Conservation (phyloP, 2,888 invertebrate genomes). For the Dynastes hyllus region DNA sequence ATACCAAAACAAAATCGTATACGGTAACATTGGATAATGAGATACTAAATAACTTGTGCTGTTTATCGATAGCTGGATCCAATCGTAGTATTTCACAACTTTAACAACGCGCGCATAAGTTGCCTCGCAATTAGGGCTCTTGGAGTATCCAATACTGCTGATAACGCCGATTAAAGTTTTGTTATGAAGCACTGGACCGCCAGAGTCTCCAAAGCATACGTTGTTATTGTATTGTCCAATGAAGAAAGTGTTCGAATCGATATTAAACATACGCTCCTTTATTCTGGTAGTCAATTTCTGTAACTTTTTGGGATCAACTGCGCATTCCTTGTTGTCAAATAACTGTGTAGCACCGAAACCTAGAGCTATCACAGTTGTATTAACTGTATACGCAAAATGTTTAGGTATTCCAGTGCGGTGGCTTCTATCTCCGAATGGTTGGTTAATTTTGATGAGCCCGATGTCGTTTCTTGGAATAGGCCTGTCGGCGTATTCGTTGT, state of each 20-base stretch:
- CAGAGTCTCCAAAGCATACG: constrained; percentile 19
- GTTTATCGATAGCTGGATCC: constrained; percentile 4
- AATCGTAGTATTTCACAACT: not conserved
- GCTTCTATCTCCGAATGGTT: not conserved
- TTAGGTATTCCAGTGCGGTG: not conserved
- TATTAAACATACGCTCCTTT: not conserved
- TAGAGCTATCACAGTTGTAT: not conserved
- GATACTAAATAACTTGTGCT: not conserved
- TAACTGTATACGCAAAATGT: not conserved
- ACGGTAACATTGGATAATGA: not conserved
- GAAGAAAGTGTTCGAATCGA: constrained; percentile 7
- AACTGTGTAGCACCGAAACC: constrained; percentile 5
- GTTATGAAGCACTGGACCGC: not conserved
- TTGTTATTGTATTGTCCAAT: constrained; percentile 5
- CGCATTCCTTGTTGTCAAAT: not conserved
- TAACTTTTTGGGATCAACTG: not conserved
- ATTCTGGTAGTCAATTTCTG: constrained; percentile 8
- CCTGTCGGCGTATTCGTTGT: not conserved
- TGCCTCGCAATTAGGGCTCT: not conserved
- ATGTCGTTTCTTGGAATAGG: constrained; percentile 10
- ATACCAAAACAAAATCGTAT: not conserved
- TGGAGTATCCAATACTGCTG: constrained; percentile 1
- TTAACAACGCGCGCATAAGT: not conserved
- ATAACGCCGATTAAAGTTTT: not conserved
- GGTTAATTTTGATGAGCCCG: not conserved